Percentiles rank a stretch among this genome's conserved stretches.
phyloP scores from a whole-genome alignment of 2,797 vertebrate genomes.

The Chrosomus eos region DNA sequence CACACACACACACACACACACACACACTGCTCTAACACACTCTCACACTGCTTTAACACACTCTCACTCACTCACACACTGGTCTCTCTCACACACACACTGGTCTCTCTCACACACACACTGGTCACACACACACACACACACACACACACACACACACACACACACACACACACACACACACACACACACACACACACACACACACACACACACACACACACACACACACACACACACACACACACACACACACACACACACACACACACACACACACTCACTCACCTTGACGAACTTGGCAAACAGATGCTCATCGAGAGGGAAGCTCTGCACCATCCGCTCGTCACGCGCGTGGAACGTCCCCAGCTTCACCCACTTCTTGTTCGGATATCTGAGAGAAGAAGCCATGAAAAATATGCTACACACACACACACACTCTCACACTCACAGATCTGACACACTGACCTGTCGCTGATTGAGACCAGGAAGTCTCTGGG shows the following conservation, averaged over 20 bases:
- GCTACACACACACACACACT: neutral
- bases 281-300: conserved; percentile 95
- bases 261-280: neutral
- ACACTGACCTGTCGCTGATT: conserved; percentile 92
- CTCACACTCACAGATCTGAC: too few relatives aligned
- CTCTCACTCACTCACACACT: too few relatives aligned
- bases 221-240: too few relatives aligned
- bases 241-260: neutral
- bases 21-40: too few relatives aligned
- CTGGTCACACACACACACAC: too few relatives aligned
- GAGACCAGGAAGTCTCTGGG: conserved; percentile 97
- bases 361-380: conserved; percentile 96
- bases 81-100: too few relatives aligned
- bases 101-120: rapidly evolving
- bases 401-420: neutral
- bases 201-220: too few relatives aligned
- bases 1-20: too few relatives aligned
- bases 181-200: too few relatives aligned
- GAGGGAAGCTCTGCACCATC: conserved; percentile 94
- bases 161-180: conserved; percentile 74
- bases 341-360: conserved; percentile 96
- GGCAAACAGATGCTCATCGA: conserved; percentile 97
- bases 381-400: conserved; percentile 94
- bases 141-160: too few relatives aligned
- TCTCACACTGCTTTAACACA: too few relatives aligned